Percentiles rank a stretch among this genome's conserved stretches.
phyloP scores from a whole-genome alignment of 2,797 vertebrate genomes.

The Gallinago stenura region DNA sequence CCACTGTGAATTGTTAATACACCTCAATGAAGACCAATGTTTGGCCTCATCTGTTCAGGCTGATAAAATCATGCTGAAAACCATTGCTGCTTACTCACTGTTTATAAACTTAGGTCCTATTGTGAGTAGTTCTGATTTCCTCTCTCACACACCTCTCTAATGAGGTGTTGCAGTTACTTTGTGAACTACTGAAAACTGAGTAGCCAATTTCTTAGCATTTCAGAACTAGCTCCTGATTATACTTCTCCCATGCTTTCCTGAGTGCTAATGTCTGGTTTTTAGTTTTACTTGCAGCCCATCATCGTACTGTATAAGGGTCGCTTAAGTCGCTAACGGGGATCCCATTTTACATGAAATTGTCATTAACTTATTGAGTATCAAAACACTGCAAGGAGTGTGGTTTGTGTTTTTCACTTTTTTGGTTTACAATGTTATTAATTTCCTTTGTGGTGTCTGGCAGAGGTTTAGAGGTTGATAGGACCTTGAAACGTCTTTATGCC shows the following conservation, averaged over 20 bases:
- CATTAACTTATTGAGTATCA: not conserved
- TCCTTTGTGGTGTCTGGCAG: not conserved
- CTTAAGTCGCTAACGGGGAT: not conserved
- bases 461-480: not conserved
- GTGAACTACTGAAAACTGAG: not conserved
- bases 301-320: not conserved
- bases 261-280: not conserved
- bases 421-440: not conserved
- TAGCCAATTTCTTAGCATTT: not conserved
- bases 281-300: not conserved
- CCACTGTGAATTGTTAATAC: not conserved
- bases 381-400: not conserved
- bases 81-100: not conserved
- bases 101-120: not conserved
- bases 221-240: not conserved
- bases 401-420: not conserved
- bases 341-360: not conserved
- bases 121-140: not conserved
- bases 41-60: not conserved
- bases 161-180: not conserved
- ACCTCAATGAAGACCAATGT: not conserved
- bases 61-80: not conserved
- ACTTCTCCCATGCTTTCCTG: not conserved
- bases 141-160: not conserved
- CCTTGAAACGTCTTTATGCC: not conserved